A percentile compares a stretch with the other conserved stretches of the same genome.
Conservation (phyloP, 2,797 vertebrate species). For the Myotis myotis region DNA sequence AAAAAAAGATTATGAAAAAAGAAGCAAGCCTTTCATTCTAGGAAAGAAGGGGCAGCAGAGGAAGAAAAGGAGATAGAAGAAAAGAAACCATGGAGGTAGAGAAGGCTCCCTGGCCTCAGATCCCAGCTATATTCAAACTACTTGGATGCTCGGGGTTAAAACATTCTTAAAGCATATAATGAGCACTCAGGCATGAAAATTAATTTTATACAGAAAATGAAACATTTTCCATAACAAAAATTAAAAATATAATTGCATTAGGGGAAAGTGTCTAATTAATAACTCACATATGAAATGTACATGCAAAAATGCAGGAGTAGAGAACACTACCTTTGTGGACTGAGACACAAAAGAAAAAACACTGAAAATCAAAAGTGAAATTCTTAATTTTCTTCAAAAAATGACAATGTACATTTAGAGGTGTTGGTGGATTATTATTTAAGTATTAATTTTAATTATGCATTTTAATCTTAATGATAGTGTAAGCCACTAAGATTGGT, state of each 20-base stretch:
- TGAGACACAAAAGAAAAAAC: background rate
- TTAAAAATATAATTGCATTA: background rate
- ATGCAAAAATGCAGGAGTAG: background rate
- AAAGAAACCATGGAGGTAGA: background rate
- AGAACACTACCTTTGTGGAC: background rate
- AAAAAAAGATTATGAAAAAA: background rate
- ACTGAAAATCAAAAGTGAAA: background rate
- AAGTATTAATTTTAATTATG: background rate
- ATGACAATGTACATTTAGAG: background rate
- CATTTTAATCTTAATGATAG: slow-evolving; percentile 4
- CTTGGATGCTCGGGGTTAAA: background rate
- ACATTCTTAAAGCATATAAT: background rate
- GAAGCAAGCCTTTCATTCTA: background rate
- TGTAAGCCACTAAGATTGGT: background rate
- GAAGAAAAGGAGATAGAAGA: background rate
- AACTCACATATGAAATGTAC: background rate
- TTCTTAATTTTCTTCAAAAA: background rate
- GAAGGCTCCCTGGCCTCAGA: background rate
- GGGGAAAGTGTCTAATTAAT: background rate
- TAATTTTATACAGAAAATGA: background rate
- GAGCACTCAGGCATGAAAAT: background rate
- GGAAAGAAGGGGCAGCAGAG: background rate
- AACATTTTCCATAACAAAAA: background rate
- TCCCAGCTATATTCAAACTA: background rate
- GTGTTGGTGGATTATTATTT: background rate